Base-by-base conservation (phyloP, 2,888 invertebrate genomes). In the Eupeodes latifasciatus region DNA sequence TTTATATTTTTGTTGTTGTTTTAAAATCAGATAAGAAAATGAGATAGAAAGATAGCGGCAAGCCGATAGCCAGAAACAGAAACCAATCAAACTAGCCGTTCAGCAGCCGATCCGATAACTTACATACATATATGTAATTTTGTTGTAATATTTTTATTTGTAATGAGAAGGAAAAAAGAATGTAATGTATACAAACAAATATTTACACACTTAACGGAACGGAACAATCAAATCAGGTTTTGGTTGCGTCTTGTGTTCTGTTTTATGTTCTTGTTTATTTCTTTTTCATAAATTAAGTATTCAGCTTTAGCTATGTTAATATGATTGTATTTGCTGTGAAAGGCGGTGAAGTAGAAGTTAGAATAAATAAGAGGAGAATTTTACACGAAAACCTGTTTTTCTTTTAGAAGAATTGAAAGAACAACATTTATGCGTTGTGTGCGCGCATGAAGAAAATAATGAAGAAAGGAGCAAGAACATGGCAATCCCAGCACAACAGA, bases 141-240 rank as follows among this genome's bases (percentile, higher is more conserved):
- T 40, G 10, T 11, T 61, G 10, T 61, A n/a, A 61, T 27, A 27
- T 36, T 16, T 40, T 4, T 40, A 5, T 40, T 7, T 40, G 40
- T 40, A 40, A 40, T 40, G 40, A 0, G 4, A 40, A 40, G 40
- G 6, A 7, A 40, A 40, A 9, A 7, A 40, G 5, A 27, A 40
- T 40, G 40, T 40, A 40, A 40, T 40, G 40, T 36, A 61, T 10
- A 36, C 2, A 55, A 5, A 5, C 16, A 61, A 36, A 61, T 61
- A 61, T 61, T 61, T 40, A 40, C 61, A 61, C 36, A 61, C 36
- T 36, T 61, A 61, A 61, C 36, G 61, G 61, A 61, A 61, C 36
- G 61, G 61, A 36, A 61, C 61, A n/a, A 61, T 61, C n/a, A 61
- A n/a, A 61, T 61, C n/a, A 61, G 16, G 40, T 34, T 57, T 19